Conservation (phyloP, 2,888 invertebrate species). For the Acanthosepion lycidas region DNA sequence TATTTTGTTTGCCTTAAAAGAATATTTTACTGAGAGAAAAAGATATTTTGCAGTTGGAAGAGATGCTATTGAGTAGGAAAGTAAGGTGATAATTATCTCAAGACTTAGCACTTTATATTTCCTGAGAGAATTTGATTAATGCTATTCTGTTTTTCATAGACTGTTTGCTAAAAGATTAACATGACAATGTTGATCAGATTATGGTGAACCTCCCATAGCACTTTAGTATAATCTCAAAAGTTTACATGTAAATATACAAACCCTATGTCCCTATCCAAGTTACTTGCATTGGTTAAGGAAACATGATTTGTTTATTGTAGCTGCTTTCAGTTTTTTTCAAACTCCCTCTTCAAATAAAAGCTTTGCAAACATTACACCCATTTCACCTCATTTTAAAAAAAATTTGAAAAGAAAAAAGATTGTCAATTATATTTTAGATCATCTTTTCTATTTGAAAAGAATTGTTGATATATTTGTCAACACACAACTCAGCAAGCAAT, state of each 20-base stretch:
- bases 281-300: neutral
- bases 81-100: too few relatives aligned
- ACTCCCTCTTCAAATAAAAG: neutral
- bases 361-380: neutral
- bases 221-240: neutral
- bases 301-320: neutral
- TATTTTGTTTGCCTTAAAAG: too few relatives aligned
- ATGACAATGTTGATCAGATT: neutral
- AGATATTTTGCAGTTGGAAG: too few relatives aligned
- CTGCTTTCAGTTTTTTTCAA: neutral
- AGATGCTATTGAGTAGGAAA: too few relatives aligned
- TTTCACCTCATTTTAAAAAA: neutral
- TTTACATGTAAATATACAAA: neutral
- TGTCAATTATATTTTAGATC: neutral
- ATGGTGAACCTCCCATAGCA: neutral
- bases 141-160: neutral
- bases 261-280: neutral
- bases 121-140: neutral
- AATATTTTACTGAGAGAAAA: too few relatives aligned
- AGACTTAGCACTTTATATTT: neutral
- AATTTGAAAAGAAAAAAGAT: neutral
- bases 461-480: neutral
- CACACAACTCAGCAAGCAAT: neutral
- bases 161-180: conserved; percentile 16
- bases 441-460: neutral